Conservation (phyloP, 2,888 invertebrate genomes). For the Tricholauxania praeusta region DNA sequence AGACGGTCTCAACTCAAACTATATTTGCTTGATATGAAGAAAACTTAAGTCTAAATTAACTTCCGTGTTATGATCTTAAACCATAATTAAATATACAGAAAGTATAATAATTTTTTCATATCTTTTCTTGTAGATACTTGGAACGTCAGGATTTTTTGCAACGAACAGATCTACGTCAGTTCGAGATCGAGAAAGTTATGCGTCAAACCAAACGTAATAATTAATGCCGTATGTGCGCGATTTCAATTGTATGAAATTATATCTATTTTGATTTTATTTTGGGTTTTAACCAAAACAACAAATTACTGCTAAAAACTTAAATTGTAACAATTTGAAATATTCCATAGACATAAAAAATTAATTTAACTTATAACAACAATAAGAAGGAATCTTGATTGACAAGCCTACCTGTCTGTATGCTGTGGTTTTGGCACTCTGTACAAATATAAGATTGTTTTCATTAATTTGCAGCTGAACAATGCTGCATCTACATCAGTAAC, state of each 20-base stretch:
- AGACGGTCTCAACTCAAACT: too few relatives aligned
- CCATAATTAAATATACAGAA: slow-evolving; percentile 8
- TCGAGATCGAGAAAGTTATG: slow-evolving; percentile 89
- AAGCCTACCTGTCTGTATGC: background rate
- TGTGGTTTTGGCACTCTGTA: background rate
- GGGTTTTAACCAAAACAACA: too few relatives aligned
- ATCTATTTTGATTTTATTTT: background rate
- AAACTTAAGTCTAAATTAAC: too few relatives aligned
- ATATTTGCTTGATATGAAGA: too few relatives aligned
- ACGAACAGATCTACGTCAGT: slow-evolving; percentile 88
- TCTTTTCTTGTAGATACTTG: slow-evolving; percentile 75
- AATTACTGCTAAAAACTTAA: too few relatives aligned
- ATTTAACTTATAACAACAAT: background rate
- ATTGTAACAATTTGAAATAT: slow-evolving; percentile 32
- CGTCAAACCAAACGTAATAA: slow-evolving; percentile 74
- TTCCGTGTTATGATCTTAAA: too few relatives aligned
- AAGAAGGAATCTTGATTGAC: background rate
- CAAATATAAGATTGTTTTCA: background rate
- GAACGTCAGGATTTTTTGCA: slow-evolving; percentile 93
- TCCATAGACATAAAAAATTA: slow-evolving; percentile 35
- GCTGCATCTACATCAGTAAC: too few relatives aligned
- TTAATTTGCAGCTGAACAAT: too few relatives aligned
- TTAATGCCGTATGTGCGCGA: background rate
- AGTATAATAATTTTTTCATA: slow-evolving; percentile 26
- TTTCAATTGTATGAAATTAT: background rate